phyloP scores from a whole-genome alignment of 2,797 vertebrate species.

The Agapornis canus region DNA sequence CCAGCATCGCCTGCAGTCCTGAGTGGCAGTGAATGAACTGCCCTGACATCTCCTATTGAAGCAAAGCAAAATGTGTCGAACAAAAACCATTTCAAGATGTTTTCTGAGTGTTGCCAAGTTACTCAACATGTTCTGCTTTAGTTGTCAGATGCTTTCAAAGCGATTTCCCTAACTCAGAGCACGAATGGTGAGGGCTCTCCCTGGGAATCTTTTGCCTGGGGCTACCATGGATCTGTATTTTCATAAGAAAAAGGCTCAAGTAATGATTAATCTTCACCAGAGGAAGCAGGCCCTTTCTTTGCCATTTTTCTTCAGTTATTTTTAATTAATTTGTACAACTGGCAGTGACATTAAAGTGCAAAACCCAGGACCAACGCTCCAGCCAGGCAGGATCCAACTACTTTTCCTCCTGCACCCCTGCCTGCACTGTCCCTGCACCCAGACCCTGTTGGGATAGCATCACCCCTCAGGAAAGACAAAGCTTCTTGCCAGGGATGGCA shows the following conservation, averaged over 20 bases:
- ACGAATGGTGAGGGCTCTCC: slow-evolving; percentile 62
- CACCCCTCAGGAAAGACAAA: not conserved
- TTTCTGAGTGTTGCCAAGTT: slow-evolving; percentile 66
- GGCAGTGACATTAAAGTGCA: slow-evolving; percentile 57
- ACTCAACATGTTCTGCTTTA: slow-evolving; percentile 69
- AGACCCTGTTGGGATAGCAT: not conserved
- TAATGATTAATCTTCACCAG: slow-evolving; percentile 60
- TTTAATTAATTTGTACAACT: slow-evolving; percentile 69
- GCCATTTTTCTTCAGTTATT: slow-evolving; percentile 66
- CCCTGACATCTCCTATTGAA: slow-evolving; percentile 65
- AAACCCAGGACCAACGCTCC: not conserved
- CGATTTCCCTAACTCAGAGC: slow-evolving; percentile 61
- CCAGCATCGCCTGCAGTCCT: not conserved
- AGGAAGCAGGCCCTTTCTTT: slow-evolving; percentile 61
- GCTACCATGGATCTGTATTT: slow-evolving; percentile 62
- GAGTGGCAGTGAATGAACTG: slow-evolving; percentile 63
- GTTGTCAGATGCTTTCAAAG: slow-evolving; percentile 67
- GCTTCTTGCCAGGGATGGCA: not conserved
- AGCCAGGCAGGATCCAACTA: not conserved
- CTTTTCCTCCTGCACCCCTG: not conserved
- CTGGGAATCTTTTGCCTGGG: slow-evolving; percentile 66
- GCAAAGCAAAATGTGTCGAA: slow-evolving; percentile 63
- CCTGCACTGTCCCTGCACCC: not conserved
- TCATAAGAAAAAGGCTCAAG: slow-evolving; percentile 51
- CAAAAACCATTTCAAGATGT: slow-evolving; percentile 66